A percentile compares a stretch with the other conserved stretches of the same genome.
These are phyloP conservation scores for Nomada fucata DNA, from an alignment of 2,888 invertebrate species.

Conservation along the genomic window DNA sequence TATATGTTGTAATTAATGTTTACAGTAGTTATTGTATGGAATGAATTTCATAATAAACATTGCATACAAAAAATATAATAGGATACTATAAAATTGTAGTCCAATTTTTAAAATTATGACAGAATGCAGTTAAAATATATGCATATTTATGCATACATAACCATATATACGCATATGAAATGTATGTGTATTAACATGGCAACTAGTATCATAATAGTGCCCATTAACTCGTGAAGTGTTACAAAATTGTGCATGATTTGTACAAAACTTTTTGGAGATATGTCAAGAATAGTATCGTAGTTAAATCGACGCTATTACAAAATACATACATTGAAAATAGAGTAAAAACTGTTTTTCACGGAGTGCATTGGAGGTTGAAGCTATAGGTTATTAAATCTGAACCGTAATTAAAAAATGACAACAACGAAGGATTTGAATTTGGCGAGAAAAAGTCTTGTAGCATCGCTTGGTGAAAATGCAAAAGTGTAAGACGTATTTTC, in stretches of 20 bases:
- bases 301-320: neutral
- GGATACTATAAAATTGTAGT: no score
- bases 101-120: no score
- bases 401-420: conserved; percentile 72
- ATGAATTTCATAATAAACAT: neutral
- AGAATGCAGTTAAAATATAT: neutral
- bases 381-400: conserved; percentile 4
- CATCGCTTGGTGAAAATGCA: conserved; percentile 88
- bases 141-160: neutral
- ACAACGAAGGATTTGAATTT: conserved; percentile 85
- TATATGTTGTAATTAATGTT: neutral
- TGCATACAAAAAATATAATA: neutral
- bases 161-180: neutral
- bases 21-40: neutral
- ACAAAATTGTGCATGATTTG: neutral
- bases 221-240: neutral
- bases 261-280: neutral
- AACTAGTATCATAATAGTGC: neutral
- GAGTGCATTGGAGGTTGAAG: neutral
- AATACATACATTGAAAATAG: conserved; percentile 4
- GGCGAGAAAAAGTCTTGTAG: conserved; percentile 87
- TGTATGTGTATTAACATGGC: neutral
- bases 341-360: neutral
- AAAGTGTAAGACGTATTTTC: conserved; percentile 84
- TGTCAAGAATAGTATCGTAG: neutral